Conservation (phyloP, 1,140 invertebrate species). For the Plectus sambesii region DNA sequence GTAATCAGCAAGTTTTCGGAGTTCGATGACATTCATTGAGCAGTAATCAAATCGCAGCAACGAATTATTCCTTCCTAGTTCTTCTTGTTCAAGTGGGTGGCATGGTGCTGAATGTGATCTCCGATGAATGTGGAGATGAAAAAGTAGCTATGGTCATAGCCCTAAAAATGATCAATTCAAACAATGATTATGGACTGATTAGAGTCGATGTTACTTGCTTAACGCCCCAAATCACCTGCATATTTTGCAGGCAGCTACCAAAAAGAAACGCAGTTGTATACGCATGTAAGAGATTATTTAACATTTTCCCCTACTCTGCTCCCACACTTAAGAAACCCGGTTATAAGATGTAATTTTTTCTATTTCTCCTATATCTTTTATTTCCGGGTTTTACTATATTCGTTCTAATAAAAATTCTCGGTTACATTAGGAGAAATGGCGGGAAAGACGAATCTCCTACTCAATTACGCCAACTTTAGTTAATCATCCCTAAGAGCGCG, state of each 20-base stretch:
- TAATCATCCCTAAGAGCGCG: slow-evolving; percentile 4
- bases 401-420: too few relatives aligned
- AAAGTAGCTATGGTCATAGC: slow-evolving; percentile 91
- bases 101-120: slow-evolving; percentile 83
- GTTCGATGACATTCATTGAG: slow-evolving; percentile 21
- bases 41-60: too few relatives aligned
- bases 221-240: slow-evolving; percentile 74
- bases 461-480: not conserved
- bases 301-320: too few relatives aligned
- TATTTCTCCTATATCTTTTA: too few relatives aligned
- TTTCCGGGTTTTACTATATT: too few relatives aligned
- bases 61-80: too few relatives aligned
- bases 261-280: not conserved
- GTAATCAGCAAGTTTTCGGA: not conserved
- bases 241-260: slow-evolving; percentile 13
- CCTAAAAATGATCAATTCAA: too few relatives aligned
- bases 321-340: too few relatives aligned
- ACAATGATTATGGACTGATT: slow-evolving; percentile 54
- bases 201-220: slow-evolving; percentile 85
- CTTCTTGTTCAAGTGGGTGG: slow-evolving; percentile 55
- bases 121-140: slow-evolving; percentile 84
- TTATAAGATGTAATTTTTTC: too few relatives aligned
- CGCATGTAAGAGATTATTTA: too few relatives aligned
- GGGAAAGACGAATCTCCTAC: not conserved
- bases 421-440: too few relatives aligned